A percentile compares a stretch with the other conserved stretches of the same genome.
Conservation (phyloP, 2,888 invertebrate species). For the Drosophila formosana region DNA sequence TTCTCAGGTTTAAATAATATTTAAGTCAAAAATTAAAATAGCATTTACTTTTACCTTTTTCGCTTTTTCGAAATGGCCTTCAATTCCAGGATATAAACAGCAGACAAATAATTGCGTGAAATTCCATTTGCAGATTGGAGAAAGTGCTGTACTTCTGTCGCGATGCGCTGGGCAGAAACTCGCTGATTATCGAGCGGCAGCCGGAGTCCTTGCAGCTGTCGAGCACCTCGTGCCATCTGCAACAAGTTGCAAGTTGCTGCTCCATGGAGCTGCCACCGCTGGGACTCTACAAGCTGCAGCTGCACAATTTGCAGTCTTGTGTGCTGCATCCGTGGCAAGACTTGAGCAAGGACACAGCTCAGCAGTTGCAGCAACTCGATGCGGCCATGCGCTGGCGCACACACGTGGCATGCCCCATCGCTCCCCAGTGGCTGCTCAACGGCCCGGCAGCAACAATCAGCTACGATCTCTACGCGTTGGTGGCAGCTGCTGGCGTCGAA, state of each 20-base stretch:
- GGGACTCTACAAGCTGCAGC: slow-evolving; percentile 57
- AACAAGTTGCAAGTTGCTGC: background rate
- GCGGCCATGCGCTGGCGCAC: slow-evolving; percentile 49
- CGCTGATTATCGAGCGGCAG: slow-evolving; percentile 88
- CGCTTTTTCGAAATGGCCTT: too few relatives aligned
- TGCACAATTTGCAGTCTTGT: slow-evolving; percentile 35
- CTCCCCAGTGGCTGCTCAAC: slow-evolving; percentile 52
- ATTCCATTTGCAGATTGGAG: slow-evolving; percentile 67
- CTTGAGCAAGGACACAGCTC: slow-evolving; percentile 10
- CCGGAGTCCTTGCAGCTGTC: slow-evolving; percentile 50
- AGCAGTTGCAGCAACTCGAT: slow-evolving; percentile 46
- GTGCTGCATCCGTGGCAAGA: slow-evolving; percentile 57
- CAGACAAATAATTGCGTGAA: background rate
- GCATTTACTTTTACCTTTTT: too few relatives aligned
- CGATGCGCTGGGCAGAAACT: slow-evolving; percentile 94
- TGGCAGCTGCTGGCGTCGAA: background rate
- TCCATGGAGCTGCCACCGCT: slow-evolving; percentile 62
- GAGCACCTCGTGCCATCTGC: slow-evolving; percentile 61
- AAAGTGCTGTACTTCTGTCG: slow-evolving; percentile 91
- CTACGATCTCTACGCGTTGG: slow-evolving; percentile 57
- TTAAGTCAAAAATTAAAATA: too few relatives aligned
- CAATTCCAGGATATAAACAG: too few relatives aligned
- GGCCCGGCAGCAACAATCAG: background rate
- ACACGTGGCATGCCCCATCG: slow-evolving; percentile 26
- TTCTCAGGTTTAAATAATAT: too few relatives aligned